These are phyloP conservation scores for Atlantisia rogersi DNA, from an alignment of 2,113 vertebrate species.

Conservation along the genomic window DNA sequence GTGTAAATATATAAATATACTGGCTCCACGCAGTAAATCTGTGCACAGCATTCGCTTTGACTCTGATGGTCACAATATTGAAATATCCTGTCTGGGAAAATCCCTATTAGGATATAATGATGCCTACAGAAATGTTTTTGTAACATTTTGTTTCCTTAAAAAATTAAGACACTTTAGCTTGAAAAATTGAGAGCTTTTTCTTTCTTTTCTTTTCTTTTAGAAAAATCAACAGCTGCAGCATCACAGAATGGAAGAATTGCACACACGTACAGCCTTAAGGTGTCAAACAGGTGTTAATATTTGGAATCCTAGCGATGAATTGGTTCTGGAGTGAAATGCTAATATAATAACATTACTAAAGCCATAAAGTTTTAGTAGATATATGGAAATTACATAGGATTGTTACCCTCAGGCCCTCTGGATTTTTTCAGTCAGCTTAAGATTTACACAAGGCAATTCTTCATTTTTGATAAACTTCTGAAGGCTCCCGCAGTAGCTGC, in stretches of 20 bases:
- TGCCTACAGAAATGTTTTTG: background rate
- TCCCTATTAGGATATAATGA: background rate
- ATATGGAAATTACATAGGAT: conserved; percentile 78
- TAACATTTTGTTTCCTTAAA: background rate
- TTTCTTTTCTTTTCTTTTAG: background rate
- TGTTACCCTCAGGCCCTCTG: conserved; percentile 77
- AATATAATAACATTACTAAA: conserved; percentile 70
- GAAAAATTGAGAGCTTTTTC: background rate
- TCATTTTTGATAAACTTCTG: conserved; percentile 90
- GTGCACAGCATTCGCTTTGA: background rate
- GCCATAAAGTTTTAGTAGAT: conserved; percentile 78
- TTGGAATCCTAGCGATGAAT: conserved; percentile 58
- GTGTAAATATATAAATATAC: conserved; percentile 20
- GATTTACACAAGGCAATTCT: conserved; percentile 87
- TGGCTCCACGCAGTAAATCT: background rate
- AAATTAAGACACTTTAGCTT: background rate
- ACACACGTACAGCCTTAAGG: background rate
- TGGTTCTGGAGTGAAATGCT: conserved; percentile 68
- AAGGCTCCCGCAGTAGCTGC: conserved; percentile 86
- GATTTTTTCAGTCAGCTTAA: conserved; percentile 81
- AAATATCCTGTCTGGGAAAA: background rate
- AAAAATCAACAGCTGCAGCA: conserved; percentile 19
- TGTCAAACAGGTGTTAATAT: conserved; percentile 73
- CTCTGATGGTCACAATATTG: conserved; percentile 2
- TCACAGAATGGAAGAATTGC: background rate